Base-by-base conservation (phyloP, 2,113 vertebrate species). In the Sterrhoptilus dennistouni region DNA sequence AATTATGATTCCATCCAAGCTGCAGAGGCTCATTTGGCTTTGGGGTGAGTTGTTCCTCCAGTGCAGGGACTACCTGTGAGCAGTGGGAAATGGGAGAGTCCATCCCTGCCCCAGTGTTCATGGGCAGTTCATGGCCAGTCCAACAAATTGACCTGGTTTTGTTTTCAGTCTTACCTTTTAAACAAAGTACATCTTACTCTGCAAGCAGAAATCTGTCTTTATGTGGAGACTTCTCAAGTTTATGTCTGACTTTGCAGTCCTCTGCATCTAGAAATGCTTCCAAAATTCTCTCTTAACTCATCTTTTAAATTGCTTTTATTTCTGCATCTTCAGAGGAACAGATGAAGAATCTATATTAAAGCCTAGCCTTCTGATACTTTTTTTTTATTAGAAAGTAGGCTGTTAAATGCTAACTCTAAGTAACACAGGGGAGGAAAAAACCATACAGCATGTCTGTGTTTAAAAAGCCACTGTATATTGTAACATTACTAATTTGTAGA, bases 401-500 rank as follows among this genome's bases (percentile, higher is more conserved):
- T 21, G 15, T 54, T 57, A 87, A 87, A 77, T 81, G 71, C 28
- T 90, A 76, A 94, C 93, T 92, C 89, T 47, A 81, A 83, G 50
- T 95, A 40, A 47, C 52, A 61, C 35, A 14, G 44, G 11, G 31
- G 42, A 79, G 21, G 3, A 24, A 31, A 16, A 89, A 45, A n/a
- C 35, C 5, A 1, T 27, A 21, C 5, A 70, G 42, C 68, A 75
- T 49, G 61, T 93, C 89, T 94, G 50, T 88, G 78, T 76, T 93
- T 95, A 53, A 95, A 87, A 78, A 77, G 80, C 90, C 47, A 24
- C 23, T 79, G 77, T 86, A 95, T 93, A 72, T 84, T 87, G 45
- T 91, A 92, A 84, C 83, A 68, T 93, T 90, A 87, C 76, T 90
- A 91, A 66, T 95, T 96, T 86, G 74, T 44, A 45, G 82, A 90